phyloP scores from a whole-genome alignment of 2,888 invertebrate genomes.

The Parnassius mnemosyne region DNA sequence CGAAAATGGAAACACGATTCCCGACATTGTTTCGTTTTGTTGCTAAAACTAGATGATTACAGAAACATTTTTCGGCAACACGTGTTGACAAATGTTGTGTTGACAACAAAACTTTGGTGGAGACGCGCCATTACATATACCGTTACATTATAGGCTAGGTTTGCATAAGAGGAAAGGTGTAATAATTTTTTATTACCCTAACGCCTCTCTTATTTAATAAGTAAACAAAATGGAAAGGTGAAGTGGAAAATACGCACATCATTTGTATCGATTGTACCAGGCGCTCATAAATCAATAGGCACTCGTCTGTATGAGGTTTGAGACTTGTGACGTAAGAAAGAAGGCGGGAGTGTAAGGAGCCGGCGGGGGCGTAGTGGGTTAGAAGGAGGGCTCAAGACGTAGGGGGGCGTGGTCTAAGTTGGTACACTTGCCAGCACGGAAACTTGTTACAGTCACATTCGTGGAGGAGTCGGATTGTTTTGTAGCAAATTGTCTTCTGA shows the following conservation, averaged over 20 bases:
- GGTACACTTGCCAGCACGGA: slow-evolving; percentile 19
- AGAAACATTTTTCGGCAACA: no score
- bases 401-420: slow-evolving; percentile 59
- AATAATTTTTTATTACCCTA: no score
- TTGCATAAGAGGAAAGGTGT: no score
- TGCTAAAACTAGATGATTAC: no score
- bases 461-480: slow-evolving; percentile 6
- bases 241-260: slow-evolving; percentile 16
- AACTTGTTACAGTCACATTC: slow-evolving; percentile 17
- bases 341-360: slow-evolving; percentile 50
- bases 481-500: not conserved
- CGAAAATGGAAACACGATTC: no score
- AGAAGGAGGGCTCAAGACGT: slow-evolving; percentile 52
- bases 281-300: slow-evolving; percentile 28
- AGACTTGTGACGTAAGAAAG: slow-evolving; percentile 38
- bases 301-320: slow-evolving; percentile 21
- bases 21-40: no score
- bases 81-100: no score
- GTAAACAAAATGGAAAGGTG: not conserved
- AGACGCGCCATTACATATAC: no score
- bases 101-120: no score
- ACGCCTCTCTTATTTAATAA: not conserved
- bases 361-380: slow-evolving; percentile 32
- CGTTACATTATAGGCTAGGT: no score
- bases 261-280: slow-evolving; percentile 25